Conservation (phyloP, 2,113 vertebrate genomes). For the Oreocharis arfaki region DNA sequence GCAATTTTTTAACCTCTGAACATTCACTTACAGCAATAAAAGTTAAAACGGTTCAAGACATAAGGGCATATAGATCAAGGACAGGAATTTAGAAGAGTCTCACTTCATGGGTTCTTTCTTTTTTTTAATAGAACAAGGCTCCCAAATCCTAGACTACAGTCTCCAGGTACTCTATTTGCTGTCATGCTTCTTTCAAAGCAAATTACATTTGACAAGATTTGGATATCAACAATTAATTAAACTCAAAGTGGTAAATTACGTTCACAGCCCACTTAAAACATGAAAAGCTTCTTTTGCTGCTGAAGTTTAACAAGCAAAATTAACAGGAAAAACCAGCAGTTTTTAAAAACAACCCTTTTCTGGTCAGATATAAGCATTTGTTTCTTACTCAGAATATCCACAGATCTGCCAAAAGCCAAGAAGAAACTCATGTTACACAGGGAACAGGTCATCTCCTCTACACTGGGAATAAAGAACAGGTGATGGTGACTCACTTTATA, state of each 20-base stretch:
- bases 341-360: not conserved
- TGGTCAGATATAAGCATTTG: not conserved
- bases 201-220: conserved; percentile 41
- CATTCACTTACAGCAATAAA: not conserved
- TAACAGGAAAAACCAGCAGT: not conserved
- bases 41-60: not conserved
- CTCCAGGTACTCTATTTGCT: not conserved
- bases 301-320: not conserved
- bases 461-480: not conserved
- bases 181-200: not conserved
- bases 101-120: not conserved
- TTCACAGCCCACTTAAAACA: not conserved
- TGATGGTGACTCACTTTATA: conserved; percentile 1
- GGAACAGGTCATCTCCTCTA: not conserved
- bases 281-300: not conserved
- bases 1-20: not conserved
- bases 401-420: not conserved
- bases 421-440: not conserved
- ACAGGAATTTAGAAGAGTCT: not conserved
- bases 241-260: not conserved
- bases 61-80: not conserved
- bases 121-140: not conserved
- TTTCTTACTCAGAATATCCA: not conserved
- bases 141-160: not conserved
- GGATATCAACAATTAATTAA: conserved; percentile 51